A percentile compares a stretch with the other conserved stretches of the same genome.
Conservation (phyloP, 23 tunicate species). For the Styela clava region DNA sequence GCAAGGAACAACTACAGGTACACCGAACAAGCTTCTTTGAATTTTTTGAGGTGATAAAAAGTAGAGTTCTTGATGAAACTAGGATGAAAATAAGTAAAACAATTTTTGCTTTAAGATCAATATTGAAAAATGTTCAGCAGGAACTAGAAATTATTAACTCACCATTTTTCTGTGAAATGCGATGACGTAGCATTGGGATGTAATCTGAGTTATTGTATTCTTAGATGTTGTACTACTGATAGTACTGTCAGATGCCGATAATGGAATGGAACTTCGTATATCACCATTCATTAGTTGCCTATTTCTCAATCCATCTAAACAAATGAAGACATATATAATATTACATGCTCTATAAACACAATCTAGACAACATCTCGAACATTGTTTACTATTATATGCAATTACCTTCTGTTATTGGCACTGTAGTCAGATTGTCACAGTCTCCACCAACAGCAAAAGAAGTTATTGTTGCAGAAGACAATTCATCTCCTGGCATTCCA, state of each 20-base stretch:
- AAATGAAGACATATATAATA: too few species aligned
- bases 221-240: neutral
- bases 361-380: too few species aligned
- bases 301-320: neutral
- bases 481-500: too few species aligned
- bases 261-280: neutral
- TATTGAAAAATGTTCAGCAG: too few species aligned
- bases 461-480: neutral
- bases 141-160: too few species aligned
- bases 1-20: conserved; percentile 80
- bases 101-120: neutral
- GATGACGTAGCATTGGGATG: conserved; percentile 52
- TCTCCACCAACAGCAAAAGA: neutral
- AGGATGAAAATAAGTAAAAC: neutral
- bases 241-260: neutral
- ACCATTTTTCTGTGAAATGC: conserved; percentile 91
- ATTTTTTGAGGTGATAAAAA: conserved; percentile 88
- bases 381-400: too few species aligned
- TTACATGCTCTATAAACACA: too few species aligned
- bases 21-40: conserved; percentile 72
- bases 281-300: neutral
- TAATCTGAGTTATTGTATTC: conserved; percentile 9
- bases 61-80: conserved; percentile 83
- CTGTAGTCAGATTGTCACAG: neutral
- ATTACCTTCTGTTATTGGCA: neutral